These are phyloP conservation scores for Hydractinia symbiolongicarpus DNA, from an alignment of 30 jellyfish, hydroid and myxozoan genomes.

Conservation along the genomic window DNA sequence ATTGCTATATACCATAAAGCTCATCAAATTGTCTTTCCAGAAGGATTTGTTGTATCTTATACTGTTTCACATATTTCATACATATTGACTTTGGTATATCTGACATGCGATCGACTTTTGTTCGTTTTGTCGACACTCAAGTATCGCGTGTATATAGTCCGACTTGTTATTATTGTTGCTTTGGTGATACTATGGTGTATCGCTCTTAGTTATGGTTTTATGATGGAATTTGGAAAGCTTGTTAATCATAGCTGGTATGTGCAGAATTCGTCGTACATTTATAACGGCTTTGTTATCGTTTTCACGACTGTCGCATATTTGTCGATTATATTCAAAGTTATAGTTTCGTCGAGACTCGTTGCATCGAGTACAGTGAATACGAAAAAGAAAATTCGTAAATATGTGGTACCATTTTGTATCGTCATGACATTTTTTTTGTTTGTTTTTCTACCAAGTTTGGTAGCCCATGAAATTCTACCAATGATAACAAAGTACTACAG, in stretches of 20 bases:
- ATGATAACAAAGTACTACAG: neutral
- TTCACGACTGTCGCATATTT: constrained; percentile 9
- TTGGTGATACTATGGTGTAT: neutral
- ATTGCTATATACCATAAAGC: constrained; percentile 13
- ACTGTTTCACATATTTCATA: constrained; percentile 25
- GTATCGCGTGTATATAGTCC: neutral
- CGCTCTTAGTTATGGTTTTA: neutral
- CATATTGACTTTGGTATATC: constrained; percentile 1
- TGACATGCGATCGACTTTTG: constrained; percentile 20
- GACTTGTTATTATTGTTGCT: neutral
- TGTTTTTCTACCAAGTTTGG: neutral
- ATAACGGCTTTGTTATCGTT: neutral
- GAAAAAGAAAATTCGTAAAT: neutral
- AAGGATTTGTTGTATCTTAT: neutral
- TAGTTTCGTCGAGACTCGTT: neutral
- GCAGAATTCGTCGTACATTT: neutral
- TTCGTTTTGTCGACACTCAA: constrained; percentile 16
- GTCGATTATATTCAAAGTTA: neutral
- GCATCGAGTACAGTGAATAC: neutral
- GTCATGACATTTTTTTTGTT: constrained; percentile 5
- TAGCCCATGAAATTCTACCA: neutral
- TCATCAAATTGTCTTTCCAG: neutral
- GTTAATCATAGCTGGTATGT: neutral
- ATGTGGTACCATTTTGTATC: constrained; percentile 1
- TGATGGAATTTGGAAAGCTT: neutral